A percentile compares a stretch with the other conserved stretches of the same genome.
Conservation (phyloP, 2,888 invertebrate genomes). For the Bellardia bayeri region DNA sequence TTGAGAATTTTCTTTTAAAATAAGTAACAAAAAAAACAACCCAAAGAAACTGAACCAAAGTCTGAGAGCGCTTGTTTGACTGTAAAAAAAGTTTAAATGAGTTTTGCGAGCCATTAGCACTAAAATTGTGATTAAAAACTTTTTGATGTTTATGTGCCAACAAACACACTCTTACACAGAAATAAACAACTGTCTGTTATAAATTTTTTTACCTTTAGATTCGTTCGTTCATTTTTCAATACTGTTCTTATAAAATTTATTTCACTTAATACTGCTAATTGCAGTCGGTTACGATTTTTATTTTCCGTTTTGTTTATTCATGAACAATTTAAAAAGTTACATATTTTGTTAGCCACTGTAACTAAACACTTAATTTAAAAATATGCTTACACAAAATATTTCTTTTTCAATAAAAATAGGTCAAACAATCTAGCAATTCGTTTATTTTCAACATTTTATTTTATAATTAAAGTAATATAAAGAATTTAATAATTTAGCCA, state of each 20-base stretch:
- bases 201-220: background rate
- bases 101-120: constrained; percentile 58
- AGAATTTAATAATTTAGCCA: background rate
- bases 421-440: background rate
- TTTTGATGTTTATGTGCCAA: constrained; percentile 47
- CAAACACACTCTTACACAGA: background rate
- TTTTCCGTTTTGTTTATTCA: too few species aligned
- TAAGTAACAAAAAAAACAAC: background rate
- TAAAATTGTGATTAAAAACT: constrained; percentile 54
- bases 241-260: too few species aligned
- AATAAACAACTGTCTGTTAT: background rate
- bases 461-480: background rate
- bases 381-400: constrained; percentile 5
- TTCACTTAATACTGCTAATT: too few species aligned
- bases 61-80: constrained; percentile 3
- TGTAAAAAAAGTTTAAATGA: constrained; percentile 56
- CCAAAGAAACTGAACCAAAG: constrained; percentile 9
- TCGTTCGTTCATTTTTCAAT: background rate
- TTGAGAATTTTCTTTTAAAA: constrained; percentile 6
- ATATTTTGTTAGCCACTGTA: background rate
- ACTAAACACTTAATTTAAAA: background rate
- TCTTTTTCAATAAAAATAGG: background rate
- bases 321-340: too few species aligned
- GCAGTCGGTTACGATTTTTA: too few species aligned
- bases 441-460: background rate